Conservation (phyloP, 2,888 invertebrate species). For the Synergus gifuensis region DNA sequence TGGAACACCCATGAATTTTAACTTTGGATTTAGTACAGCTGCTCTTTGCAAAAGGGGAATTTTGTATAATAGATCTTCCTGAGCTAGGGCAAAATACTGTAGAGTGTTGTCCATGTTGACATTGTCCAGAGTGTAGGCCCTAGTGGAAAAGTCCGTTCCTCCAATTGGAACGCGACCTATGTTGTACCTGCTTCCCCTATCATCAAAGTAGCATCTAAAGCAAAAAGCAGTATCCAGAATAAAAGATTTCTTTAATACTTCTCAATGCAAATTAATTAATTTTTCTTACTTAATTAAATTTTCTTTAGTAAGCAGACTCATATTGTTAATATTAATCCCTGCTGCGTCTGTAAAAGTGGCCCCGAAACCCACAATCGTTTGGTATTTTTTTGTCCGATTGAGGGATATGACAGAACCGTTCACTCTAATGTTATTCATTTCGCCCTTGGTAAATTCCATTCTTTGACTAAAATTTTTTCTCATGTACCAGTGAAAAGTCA, state of each 20-base stretch:
- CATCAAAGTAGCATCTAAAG: constrained; percentile 86
- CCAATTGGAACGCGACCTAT: constrained; percentile 90
- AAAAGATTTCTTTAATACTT: too few relatives aligned
- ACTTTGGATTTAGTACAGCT: constrained; percentile 74
- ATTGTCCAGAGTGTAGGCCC: constrained; percentile 89
- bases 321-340: constrained; percentile 85
- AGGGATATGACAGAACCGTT: constrained; percentile 51
- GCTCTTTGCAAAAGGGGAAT: constrained; percentile 80
- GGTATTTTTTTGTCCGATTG: constrained; percentile 77
- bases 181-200: constrained; percentile 87
- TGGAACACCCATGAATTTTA: constrained; percentile 80
- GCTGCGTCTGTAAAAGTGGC: constrained; percentile 89
- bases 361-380: constrained; percentile 90
- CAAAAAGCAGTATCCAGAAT: not conserved
- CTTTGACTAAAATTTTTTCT: constrained; percentile 82
- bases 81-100: constrained; percentile 82
- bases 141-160: constrained; percentile 91
- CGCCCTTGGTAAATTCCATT: constrained; percentile 78
- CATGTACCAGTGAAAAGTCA: constrained; percentile 80
- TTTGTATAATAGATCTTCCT: constrained; percentile 86
- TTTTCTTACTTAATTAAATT: constrained; percentile 78
- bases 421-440: constrained; percentile 64
- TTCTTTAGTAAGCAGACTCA: constrained; percentile 80
- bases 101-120: constrained; percentile 82
- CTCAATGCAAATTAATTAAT: not conserved